These are phyloP conservation scores for Hemibagrus guttatus DNA, from an alignment of 2,797 vertebrate species.

Conservation along the genomic window DNA sequence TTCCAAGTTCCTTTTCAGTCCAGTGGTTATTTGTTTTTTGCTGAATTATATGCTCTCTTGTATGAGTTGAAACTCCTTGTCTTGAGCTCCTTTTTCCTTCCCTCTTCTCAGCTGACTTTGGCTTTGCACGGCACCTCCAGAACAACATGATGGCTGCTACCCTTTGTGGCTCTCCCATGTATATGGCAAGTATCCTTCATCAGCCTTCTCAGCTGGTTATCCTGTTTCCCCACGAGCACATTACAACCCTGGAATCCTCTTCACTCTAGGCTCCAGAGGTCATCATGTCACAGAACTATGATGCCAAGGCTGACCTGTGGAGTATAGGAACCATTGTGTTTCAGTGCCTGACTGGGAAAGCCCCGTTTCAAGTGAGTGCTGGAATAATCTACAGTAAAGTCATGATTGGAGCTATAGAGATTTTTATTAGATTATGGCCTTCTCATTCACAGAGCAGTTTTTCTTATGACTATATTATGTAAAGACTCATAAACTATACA, in stretches of 20 bases:
- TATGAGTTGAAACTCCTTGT: background rate
- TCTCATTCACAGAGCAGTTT: background rate
- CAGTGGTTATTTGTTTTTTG: background rate
- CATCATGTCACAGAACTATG: conserved; percentile 98
- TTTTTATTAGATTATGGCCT: background rate
- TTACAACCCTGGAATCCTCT: conserved; percentile 6
- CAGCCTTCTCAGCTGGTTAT: background rate
- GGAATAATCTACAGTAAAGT: background rate
- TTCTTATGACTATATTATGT: background rate
- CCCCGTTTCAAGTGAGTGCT: conserved; percentile 90
- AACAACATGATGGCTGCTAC: conserved; percentile 99
- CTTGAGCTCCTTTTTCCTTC: background rate
- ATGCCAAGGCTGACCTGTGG: conserved; percentile 98
- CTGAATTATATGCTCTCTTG: background rate
- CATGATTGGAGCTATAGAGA: background rate
- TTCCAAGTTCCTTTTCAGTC: background rate
- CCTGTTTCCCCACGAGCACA: background rate
- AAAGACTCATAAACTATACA: background rate
- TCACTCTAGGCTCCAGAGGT: conserved; percentile 90
- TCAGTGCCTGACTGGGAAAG: conserved; percentile 96
- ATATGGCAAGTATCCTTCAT: conserved; percentile 83
- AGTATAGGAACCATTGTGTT: conserved; percentile 98
- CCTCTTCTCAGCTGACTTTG: conserved; percentile 86
- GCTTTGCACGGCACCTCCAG: conserved; percentile 94
- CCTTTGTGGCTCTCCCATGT: conserved; percentile 96